phyloP scores from a whole-genome alignment of 1,140 invertebrate genomes.

The Ceratina australensis region DNA sequence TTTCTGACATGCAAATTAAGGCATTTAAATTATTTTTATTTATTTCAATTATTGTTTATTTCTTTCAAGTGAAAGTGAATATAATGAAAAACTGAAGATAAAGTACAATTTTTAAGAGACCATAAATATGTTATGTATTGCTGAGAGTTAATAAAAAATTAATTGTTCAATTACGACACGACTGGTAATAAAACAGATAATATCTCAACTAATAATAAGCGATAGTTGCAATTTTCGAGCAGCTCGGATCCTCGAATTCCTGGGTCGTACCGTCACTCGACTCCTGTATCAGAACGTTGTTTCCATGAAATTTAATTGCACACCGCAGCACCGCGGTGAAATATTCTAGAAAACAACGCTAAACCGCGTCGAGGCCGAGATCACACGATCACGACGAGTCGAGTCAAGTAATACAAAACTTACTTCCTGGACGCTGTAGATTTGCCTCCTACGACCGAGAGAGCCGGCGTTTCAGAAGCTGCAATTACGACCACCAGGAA shows the following conservation, averaged over 20 bases:
- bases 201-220: neutral
- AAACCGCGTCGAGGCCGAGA: neutral
- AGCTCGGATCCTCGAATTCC: neutral
- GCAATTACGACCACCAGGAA: neutral
- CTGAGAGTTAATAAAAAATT: no score
- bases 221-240: conserved; percentile 4
- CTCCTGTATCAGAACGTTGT: conserved; percentile 22
- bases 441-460: conserved; percentile 5
- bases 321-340: neutral
- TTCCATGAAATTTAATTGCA: conserved; percentile 20
- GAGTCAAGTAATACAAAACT: neutral
- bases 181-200: no score
- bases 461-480: neutral
- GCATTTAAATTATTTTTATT: neutral
- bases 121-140: no score
- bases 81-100: no score
- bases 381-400: conserved; percentile 11
- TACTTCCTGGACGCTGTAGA: neutral
- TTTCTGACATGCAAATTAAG: no score
- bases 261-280: neutral
- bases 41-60: neutral
- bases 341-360: conserved; percentile 7
- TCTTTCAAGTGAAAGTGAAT: no score
- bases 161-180: no score
- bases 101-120: no score